Evolutionary conservation across 2,113 vertebrate genomes (phyloP).

Genomic region (Anhinga anhinga): DNA sequence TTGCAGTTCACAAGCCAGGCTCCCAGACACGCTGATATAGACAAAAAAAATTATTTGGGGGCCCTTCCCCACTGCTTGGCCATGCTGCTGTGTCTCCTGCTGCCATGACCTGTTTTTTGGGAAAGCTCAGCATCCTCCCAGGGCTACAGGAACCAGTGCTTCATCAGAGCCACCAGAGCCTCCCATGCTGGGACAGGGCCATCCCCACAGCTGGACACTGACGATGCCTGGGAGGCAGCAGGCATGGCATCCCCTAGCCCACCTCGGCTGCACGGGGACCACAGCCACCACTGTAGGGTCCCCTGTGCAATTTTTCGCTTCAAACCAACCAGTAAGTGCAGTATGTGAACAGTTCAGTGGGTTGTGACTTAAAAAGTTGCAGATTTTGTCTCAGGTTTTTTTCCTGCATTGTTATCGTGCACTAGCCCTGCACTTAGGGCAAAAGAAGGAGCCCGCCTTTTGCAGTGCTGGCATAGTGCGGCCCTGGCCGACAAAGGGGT

Average conservation of each 20-base stretch:
- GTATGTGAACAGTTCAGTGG: fast-evolving
- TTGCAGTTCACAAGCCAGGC: background rate
- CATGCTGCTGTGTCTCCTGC: background rate
- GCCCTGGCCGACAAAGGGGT: background rate
- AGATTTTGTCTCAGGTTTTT: background rate
- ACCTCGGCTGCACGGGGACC: background rate
- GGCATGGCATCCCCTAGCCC: background rate
- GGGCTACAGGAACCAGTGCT: background rate
- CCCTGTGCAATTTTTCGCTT: background rate
- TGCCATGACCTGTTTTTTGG: background rate
- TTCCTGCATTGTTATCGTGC: fast-evolving
- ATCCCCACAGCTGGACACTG: background rate
- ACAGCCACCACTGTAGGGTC: background rate
- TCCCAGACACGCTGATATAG: background rate
- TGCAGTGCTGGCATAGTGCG: background rate
- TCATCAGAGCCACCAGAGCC: background rate
- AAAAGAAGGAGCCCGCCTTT: background rate
- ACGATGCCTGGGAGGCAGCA: background rate
- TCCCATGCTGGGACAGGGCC: background rate
- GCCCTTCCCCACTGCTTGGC: background rate
- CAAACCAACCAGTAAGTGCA: background rate
- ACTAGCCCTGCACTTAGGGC: too few species aligned
- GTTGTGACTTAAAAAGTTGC: background rate
- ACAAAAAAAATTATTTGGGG: background rate
- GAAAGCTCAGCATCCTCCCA: background rate